Conservation (phyloP, 2,888 invertebrate species). For the Drosophila mulleri region DNA sequence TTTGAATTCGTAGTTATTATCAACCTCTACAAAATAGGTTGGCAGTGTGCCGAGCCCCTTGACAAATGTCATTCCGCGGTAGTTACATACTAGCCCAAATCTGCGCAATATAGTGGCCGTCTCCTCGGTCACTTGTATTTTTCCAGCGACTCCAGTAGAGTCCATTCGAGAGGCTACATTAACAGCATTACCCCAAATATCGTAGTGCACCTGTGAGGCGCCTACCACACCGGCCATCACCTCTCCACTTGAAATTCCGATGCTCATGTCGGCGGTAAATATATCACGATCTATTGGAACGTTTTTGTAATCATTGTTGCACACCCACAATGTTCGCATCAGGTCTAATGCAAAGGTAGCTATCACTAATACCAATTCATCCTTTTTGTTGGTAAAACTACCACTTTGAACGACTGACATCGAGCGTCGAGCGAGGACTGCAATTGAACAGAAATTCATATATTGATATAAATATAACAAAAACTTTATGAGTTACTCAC, state of each 20-base stretch:
- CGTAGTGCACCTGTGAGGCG: conserved; percentile 96
- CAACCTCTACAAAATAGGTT: conserved; percentile 90
- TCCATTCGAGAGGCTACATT: conserved; percentile 99
- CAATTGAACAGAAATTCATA: neutral
- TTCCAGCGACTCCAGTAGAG: conserved; percentile 92
- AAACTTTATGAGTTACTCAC: conserved; percentile 7
- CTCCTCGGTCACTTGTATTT: conserved; percentile 91
- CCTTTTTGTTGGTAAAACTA: conserved; percentile 58
- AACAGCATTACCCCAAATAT: conserved; percentile 98
- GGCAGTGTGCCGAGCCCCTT: conserved; percentile 89
- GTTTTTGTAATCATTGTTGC: conserved; percentile 85
- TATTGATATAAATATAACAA: neutral
- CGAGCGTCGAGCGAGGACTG: conserved; percentile 26
- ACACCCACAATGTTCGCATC: conserved; percentile 88
- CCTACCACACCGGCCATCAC: conserved; percentile 98
- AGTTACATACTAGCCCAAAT: conserved; percentile 89
- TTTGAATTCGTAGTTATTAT: conserved; percentile 86
- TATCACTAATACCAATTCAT: conserved; percentile 88
- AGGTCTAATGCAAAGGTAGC: conserved; percentile 86
- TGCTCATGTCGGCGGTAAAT: conserved; percentile 65
- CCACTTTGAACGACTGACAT: accelerated
- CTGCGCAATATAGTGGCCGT: conserved; percentile 89
- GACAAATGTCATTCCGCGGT: conserved; percentile 89
- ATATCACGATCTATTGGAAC: conserved; percentile 68
- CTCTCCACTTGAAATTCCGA: conserved; percentile 94